Base-by-base conservation (phyloP, 2,113 vertebrate genomes). In the Lepisosteus oculatus region DNA sequence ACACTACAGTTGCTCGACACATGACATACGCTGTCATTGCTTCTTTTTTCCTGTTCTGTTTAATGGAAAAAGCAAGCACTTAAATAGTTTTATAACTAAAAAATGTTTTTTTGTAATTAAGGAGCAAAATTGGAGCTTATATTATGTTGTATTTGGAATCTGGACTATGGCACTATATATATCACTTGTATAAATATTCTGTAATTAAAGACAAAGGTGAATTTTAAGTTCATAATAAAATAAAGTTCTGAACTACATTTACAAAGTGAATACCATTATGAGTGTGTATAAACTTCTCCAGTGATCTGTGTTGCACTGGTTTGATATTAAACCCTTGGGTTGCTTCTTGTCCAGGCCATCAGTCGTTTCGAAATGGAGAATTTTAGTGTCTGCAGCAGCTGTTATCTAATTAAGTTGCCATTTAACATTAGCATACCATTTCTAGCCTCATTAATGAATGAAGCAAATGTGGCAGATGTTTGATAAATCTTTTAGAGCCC, bases 341-440 rank as follows among this genome's bases (percentile, higher is more conserved):
- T 29, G 62, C 70, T 43, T 55, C 44, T 69, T 61, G 42, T 66
- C 73, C 75, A 67, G 73, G 67, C 70, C 72, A 61, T 47, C 61
- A 17, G 51, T 63, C 41, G 1, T 66, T 42, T 71, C 65, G 69
- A 65, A 67, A 68, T 44, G 61, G 51, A 42, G 55, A 3, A 12
- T 67, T 64, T 71, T 62, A 14, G 57, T 68, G 44, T 45, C 44
- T 29, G 41, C 67, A 72, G 71, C 77, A 79, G 74, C 66, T 77
- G 65, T 41, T 15, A 75, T 74, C 73, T 77, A 74, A 78, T 82
- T 76, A 79, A 78, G 70, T 72, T 75, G 12, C 55, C n/a, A 8
- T 72, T 74, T 74, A 72, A 75, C 76, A 67, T 70, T 61, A 55
- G 61, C 73, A 11, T 62, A 55, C 69, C 61, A 67, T 67, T 65